phyloP scores from a whole-genome alignment of 2,113 vertebrate genomes.

The Merops nubicus region DNA sequence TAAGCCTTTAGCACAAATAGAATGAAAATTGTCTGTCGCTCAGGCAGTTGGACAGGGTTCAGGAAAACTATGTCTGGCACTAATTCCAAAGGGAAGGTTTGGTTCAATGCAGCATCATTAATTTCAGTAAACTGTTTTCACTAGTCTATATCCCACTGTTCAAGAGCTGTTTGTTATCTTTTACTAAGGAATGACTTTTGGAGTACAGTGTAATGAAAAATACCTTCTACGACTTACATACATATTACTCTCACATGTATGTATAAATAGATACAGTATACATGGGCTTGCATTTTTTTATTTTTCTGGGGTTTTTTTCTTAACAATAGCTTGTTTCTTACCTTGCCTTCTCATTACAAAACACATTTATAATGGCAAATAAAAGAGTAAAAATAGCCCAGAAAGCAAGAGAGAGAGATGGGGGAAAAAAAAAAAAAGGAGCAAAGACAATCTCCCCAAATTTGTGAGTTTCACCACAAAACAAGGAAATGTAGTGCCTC shows the following conservation, averaged over 20 bases:
- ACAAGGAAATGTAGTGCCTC: slow-evolving; percentile 22
- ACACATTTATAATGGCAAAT: slow-evolving; percentile 47
- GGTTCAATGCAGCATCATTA: slow-evolving; percentile 81
- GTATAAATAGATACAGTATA: not conserved
- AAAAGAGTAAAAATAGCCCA: slow-evolving; percentile 26
- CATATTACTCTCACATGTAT: not conserved
- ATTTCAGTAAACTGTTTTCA: slow-evolving; percentile 81
- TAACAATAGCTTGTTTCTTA: slow-evolving; percentile 6
- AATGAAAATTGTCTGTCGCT: slow-evolving; percentile 81
- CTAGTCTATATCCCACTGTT: slow-evolving; percentile 73
- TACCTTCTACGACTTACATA: not conserved
- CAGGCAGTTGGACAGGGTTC: slow-evolving; percentile 80
- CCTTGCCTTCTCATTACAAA: slow-evolving; percentile 2
- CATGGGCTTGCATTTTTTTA: not conserved
- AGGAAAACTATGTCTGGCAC: slow-evolving; percentile 83
- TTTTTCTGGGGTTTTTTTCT: slow-evolving; percentile 19
- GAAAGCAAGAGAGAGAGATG: not conserved
- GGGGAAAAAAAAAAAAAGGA: slow-evolving; percentile 24
- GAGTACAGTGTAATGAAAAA: slow-evolving; percentile 7
- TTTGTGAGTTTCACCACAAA: slow-evolving; percentile 39
- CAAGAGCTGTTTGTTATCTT: slow-evolving; percentile 75
- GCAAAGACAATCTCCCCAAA: slow-evolving; percentile 40
- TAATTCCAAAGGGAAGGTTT: slow-evolving; percentile 81
- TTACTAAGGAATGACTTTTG: slow-evolving; percentile 66
- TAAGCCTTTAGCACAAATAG: slow-evolving; percentile 77